A percentile compares a stretch with the other conserved stretches of the same genome.
Evolutionary conservation across 2,797 vertebrate genomes (phyloP).

Genomic region (Sebastes minor): DNA sequence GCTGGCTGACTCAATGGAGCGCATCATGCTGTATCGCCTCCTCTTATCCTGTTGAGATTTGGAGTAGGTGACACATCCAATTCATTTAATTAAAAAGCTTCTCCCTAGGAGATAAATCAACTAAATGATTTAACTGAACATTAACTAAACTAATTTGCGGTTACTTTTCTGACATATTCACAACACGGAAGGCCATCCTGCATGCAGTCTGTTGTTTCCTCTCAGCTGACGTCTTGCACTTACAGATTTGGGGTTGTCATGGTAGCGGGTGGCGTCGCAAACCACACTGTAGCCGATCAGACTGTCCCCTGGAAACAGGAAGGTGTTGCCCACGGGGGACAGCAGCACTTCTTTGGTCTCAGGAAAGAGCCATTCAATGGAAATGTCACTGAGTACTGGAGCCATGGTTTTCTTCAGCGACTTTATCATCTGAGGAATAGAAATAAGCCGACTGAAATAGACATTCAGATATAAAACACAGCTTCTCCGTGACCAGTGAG

Average conservation of each 20-base stretch:
- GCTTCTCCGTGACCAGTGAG: background rate
- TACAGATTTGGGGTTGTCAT: slow-evolving; percentile 88
- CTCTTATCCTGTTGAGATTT: slow-evolving; percentile 86
- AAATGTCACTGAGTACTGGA: slow-evolving; percentile 91
- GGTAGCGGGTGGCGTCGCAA: slow-evolving; percentile 88
- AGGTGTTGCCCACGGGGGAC: slow-evolving; percentile 88
- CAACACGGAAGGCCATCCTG: background rate
- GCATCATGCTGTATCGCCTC: slow-evolving; percentile 88
- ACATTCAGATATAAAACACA: slow-evolving; percentile 5
- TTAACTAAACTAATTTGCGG: background rate
- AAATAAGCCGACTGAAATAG: background rate
- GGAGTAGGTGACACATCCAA: background rate
- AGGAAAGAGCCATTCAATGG: slow-evolving; percentile 94
- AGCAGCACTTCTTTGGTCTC: slow-evolving; percentile 92
- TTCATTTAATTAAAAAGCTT: slow-evolving; percentile 17
- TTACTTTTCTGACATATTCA: background rate
- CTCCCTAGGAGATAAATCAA: background rate
- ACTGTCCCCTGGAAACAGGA: slow-evolving; percentile 92
- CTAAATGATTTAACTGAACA: background rate
- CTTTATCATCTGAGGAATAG: slow-evolving; percentile 88
- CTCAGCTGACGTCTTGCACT: slow-evolving; percentile 67
- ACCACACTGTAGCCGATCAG: slow-evolving; percentile 90
- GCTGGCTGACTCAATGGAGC: slow-evolving; percentile 89
- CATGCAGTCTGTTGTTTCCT: background rate
- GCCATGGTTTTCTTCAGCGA: slow-evolving; percentile 94